phyloP scores from a whole-genome alignment of 2,888 invertebrate genomes.

The Drosophila anomalata region DNA sequence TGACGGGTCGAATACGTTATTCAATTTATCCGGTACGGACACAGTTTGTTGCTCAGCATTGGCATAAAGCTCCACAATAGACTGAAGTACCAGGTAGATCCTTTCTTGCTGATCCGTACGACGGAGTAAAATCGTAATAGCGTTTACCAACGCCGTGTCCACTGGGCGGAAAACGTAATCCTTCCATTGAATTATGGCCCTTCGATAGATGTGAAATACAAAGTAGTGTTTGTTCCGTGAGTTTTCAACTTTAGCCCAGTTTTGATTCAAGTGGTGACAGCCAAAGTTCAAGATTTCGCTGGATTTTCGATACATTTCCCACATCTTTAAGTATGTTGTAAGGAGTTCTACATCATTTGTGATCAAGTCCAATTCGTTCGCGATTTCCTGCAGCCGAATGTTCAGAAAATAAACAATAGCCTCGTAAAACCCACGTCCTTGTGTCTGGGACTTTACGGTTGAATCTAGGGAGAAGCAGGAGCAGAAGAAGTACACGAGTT shows the following conservation, averaged over 20 bases:
- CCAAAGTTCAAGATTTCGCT: conserved; percentile 1
- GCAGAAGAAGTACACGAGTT: conserved; percentile 1
- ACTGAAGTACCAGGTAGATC: conserved; percentile 9
- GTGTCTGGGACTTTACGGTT: not conserved
- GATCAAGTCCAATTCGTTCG: not conserved
- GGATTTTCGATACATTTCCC: conserved; percentile 1
- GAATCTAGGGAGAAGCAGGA: not conserved
- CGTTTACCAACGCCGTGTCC: not conserved
- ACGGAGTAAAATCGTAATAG: not conserved
- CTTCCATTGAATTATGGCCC: conserved; percentile 19
- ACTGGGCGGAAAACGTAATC: not conserved
- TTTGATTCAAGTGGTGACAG: conserved; percentile 8
- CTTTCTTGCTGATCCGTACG: not conserved
- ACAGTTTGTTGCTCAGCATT: conserved; percentile 6
- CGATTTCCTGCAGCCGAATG: not conserved
- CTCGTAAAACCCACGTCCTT: not conserved
- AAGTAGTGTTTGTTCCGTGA: not conserved
- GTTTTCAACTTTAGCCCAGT: conserved; percentile 18
- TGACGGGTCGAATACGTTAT: conserved; percentile 3
- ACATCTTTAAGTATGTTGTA: not conserved
- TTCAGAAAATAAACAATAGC: not conserved
- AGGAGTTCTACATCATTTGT: not conserved
- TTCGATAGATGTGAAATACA: conserved; percentile 6
- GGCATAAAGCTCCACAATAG: conserved; percentile 22
- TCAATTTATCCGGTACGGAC: conserved; percentile 6